Evolutionary conservation across 2,888 invertebrate species (phyloP).

Genomic region (Phaedon cochleariae): DNA sequence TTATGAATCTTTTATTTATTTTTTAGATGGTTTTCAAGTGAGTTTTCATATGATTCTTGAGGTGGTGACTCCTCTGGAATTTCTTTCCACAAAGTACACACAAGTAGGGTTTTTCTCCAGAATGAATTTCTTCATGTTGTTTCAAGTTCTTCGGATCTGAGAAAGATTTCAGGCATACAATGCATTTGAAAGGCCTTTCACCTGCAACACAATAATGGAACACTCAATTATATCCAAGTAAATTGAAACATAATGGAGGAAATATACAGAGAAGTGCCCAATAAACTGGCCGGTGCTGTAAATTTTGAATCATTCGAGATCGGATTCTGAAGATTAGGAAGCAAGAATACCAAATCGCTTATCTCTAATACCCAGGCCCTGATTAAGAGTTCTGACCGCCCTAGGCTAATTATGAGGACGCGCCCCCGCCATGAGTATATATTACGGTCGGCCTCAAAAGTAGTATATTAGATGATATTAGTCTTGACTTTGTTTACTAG

Average conservation of each 20-base stretch:
- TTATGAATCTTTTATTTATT: neutral
- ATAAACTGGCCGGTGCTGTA: no score
- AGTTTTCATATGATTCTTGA: slow-evolving; percentile 49
- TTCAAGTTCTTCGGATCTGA: slow-evolving; percentile 53
- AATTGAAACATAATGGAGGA: neutral
- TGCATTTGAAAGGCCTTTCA: slow-evolving; percentile 51
- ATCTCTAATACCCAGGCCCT: no score
- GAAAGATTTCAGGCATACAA: slow-evolving; percentile 48
- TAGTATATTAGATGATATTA: no score
- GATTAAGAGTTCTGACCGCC: no score
- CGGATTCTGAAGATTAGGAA: no score
- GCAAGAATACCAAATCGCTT: no score
- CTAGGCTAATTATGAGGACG: no score
- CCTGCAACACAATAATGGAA: slow-evolving; percentile 33
- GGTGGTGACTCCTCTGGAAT: slow-evolving; percentile 50
- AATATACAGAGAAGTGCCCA: no score
- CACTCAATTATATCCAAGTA: neutral
- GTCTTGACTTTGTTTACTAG: no score
- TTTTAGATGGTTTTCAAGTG: slow-evolving; percentile 35
- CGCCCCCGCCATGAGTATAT: no score
- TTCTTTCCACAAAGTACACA: slow-evolving; percentile 51
- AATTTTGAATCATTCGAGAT: no score
- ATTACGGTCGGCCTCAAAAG: no score
- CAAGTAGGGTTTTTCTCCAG: slow-evolving; percentile 45
- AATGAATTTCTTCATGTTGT: slow-evolving; percentile 49